phyloP scores from a whole-genome alignment of 2,797 vertebrate genomes.

The Poeciliopsis turneri region DNA sequence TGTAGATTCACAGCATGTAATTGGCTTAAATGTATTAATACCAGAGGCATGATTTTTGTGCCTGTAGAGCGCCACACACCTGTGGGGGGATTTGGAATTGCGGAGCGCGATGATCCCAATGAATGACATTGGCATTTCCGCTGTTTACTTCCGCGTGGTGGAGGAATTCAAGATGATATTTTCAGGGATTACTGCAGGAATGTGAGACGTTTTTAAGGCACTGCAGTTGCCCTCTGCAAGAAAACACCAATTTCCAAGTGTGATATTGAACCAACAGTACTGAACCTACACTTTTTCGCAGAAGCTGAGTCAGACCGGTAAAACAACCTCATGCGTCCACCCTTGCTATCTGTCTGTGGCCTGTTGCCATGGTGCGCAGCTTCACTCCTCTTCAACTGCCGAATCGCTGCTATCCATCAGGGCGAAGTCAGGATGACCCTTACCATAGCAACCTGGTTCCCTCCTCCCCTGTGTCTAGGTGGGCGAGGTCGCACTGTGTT shows the following conservation, averaged over 20 bases:
- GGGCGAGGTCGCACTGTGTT: slow-evolving; percentile 67
- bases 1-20: slow-evolving; percentile 68
- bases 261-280: slow-evolving; percentile 60
- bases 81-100: slow-evolving; percentile 27
- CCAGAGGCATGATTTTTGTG: slow-evolving; percentile 50
- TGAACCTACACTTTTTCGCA: slow-evolving; percentile 72
- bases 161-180: slow-evolving; percentile 15
- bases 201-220: slow-evolving; percentile 15
- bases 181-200: slow-evolving; percentile 15
- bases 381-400: slow-evolving; percentile 74
- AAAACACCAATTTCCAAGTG: slow-evolving; percentile 66
- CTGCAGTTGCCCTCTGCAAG: slow-evolving; percentile 41
- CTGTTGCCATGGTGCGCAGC: slow-evolving; percentile 81
- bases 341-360: slow-evolving; percentile 70
- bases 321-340: slow-evolving; percentile 65
- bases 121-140: slow-evolving; percentile 1
- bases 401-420: slow-evolving; percentile 77
- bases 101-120: slow-evolving; percentile 29
- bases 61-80: slow-evolving; percentile 17
- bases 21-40: slow-evolving; percentile 70
- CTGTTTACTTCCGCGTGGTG: slow-evolving; percentile 17
- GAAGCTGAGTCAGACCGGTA: slow-evolving; percentile 73
- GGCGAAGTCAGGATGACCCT: slow-evolving; percentile 80
- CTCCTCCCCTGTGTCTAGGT: slow-evolving; percentile 70
- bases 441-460: slow-evolving; percentile 81